phyloP scores from a whole-genome alignment of 2,797 vertebrate species.

The Cyprinella venusta region DNA sequence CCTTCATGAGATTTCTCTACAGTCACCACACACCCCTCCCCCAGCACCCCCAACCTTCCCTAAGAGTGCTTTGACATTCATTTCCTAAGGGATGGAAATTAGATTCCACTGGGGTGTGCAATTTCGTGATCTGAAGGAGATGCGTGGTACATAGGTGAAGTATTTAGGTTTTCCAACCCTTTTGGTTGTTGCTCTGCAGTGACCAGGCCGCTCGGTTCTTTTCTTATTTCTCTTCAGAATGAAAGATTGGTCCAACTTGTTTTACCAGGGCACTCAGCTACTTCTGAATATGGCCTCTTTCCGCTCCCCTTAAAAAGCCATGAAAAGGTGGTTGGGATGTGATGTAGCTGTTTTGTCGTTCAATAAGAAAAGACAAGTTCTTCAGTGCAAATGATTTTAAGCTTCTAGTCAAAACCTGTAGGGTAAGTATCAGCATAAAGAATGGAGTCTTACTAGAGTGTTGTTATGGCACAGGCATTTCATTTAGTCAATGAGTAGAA shows the following conservation, averaged over 20 bases:
- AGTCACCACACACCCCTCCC: constrained; percentile 57
- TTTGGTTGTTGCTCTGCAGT: constrained; percentile 7
- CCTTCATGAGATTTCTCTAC: constrained; percentile 58
- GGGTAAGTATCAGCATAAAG: not conserved
- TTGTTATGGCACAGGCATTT: not conserved
- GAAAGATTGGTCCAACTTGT: not conserved
- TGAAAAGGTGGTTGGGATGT: constrained; percentile 2
- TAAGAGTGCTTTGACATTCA: constrained; percentile 70
- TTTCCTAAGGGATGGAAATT: constrained; percentile 63
- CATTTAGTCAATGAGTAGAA: not conserved
- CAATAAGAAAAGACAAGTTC: not conserved
- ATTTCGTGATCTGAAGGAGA: constrained; percentile 44
- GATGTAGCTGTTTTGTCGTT: not conserved
- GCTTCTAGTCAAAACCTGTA: not conserved
- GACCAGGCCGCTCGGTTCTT: not conserved
- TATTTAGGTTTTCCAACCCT: constrained; percentile 11
- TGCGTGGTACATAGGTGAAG: constrained; percentile 34
- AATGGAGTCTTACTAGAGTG: not conserved
- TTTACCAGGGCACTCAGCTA: not conserved
- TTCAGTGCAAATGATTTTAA: not conserved
- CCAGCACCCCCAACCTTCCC: constrained; percentile 64
- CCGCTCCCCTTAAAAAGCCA: not conserved
- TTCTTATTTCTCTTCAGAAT: constrained; percentile 22
- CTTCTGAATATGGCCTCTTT: not conserved
- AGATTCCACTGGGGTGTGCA: constrained; percentile 60